Base-by-base conservation (phyloP, 1,140 invertebrate species). In the Drosophila lowei region DNA sequence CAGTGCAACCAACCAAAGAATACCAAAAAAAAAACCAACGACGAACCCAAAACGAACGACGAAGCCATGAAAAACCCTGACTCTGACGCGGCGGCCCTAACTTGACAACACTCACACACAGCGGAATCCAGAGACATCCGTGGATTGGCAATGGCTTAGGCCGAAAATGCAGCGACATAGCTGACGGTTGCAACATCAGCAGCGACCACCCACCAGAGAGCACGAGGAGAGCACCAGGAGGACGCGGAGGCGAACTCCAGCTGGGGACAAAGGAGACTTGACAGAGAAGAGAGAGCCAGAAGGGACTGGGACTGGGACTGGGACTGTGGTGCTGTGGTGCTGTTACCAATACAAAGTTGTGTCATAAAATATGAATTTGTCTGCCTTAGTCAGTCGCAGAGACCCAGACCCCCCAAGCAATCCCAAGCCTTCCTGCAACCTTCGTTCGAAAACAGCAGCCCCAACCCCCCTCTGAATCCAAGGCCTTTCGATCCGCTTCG, bases 281-380 rank as follows among this genome's bases (percentile, higher is more conserved):
- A 34, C 30, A 34, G 30, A 11, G 30, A 11, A 13, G 25, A 42
- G 41, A 34, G 53, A 41, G 25, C 30, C 30, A 30, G 30, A 9
- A 30, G 30, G 28, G 28, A 6, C 28, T 7, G 28, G 0, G 28
- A 7, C 6, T 28, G 28, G 0, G 6, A 28, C 6, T 28, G 28
- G 0, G 28, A 25, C 28, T 28, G 28, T 6, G 28, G 28, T 8
- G 28, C 28, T 25, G 7, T 30, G 28, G 42, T n/a, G 49, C 50
- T 30, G 47, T 13, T 58, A 46, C 38, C 64, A 57, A 70, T 70
- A 70, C 66, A 70, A 68, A 77, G 63, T 86, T 85, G 53, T 86
- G 81, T 86, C 81, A 86, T 85, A 86, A 85, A 85, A 85, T 85
- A 85, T 85, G 81, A 85, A 85, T 85, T 86, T 85, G 81, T 88